A percentile compares a stretch with the other conserved stretches of the same genome.
These are phyloP conservation scores for Octopus sinensis DNA, from an alignment of 1,140 invertebrate genomes.

Conservation along the genomic window DNA sequence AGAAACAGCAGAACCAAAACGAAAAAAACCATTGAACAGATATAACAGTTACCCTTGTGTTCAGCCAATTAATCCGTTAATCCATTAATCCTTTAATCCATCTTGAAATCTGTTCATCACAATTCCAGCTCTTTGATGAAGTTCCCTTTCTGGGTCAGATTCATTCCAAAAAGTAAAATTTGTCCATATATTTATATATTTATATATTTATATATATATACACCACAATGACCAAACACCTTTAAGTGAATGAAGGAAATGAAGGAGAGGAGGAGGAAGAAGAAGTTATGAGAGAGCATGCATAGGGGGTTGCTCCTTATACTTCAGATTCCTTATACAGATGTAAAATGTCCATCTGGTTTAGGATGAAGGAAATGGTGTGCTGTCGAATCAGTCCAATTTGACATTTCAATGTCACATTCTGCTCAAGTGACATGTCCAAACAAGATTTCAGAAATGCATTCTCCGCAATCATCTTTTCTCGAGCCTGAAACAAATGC, in stretches of 20 bases:
- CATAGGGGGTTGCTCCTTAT: constrained; percentile 26
- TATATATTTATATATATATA: neutral
- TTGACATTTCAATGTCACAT: constrained; percentile 47
- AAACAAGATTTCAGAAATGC: constrained; percentile 39
- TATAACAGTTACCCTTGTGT: too few relatives aligned
- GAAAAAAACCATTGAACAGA: too few relatives aligned
- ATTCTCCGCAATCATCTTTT: constrained; percentile 53
- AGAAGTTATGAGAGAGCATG: neutral
- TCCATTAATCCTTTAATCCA: too few relatives aligned
- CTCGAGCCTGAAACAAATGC: constrained; percentile 44
- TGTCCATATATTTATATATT: neutral
- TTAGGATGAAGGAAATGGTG: constrained; percentile 55
- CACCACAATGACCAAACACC: neutral
- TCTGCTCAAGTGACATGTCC: constrained; percentile 46
- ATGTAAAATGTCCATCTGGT: constrained; percentile 57
- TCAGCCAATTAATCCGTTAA: too few relatives aligned
- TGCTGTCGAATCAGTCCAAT: constrained; percentile 52
- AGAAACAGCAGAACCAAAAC: too few relatives aligned
- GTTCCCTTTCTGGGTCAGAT: neutral
- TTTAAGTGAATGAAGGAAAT: neutral
- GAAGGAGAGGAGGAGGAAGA: neutral
- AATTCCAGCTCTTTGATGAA: neutral
- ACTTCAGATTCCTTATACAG: constrained; percentile 55
- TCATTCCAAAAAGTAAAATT: neutral
- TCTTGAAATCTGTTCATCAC: too few relatives aligned